Conservation (phyloP, 2,797 vertebrate genomes). For the Manis javanica region DNA sequence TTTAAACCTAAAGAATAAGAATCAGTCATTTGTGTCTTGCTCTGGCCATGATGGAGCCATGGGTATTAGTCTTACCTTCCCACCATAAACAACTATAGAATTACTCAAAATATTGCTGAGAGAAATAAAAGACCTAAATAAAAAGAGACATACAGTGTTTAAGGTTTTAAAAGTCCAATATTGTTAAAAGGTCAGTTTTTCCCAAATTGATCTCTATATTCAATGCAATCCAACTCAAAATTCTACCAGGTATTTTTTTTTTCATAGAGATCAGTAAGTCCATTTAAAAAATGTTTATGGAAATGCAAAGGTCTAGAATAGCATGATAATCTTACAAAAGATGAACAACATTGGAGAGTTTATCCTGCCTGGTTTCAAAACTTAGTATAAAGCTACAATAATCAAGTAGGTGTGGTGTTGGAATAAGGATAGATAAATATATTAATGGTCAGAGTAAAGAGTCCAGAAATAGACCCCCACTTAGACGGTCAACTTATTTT, state of each 20-base stretch:
- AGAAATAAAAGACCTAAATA: not conserved
- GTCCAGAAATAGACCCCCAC: not conserved
- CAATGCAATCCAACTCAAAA: constrained; percentile 7
- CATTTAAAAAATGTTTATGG: not conserved
- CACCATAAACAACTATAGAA: not conserved
- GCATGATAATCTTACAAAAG: not conserved
- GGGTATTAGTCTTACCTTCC: not conserved
- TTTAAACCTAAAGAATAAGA: not conserved
- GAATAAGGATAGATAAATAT: constrained; percentile 27
- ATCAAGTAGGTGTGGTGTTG: not conserved
- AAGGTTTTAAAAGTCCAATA: not conserved
- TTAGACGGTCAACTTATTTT: not conserved
- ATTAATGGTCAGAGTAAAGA: not conserved
- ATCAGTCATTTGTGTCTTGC: not conserved
- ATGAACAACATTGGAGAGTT: not conserved
- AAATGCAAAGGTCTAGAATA: not conserved
- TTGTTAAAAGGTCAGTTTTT: not conserved
- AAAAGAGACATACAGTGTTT: not conserved
- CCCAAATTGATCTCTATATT: not conserved
- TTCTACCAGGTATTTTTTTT: not conserved
- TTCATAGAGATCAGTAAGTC: not conserved
- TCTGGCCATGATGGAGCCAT: not conserved
- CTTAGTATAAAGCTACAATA: not conserved
- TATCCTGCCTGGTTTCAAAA: not conserved
- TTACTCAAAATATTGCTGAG: not conserved